These are phyloP conservation scores for Erythrolamprus reginae DNA, from an alignment of 2,113 vertebrate genomes.

Conservation along the genomic window DNA sequence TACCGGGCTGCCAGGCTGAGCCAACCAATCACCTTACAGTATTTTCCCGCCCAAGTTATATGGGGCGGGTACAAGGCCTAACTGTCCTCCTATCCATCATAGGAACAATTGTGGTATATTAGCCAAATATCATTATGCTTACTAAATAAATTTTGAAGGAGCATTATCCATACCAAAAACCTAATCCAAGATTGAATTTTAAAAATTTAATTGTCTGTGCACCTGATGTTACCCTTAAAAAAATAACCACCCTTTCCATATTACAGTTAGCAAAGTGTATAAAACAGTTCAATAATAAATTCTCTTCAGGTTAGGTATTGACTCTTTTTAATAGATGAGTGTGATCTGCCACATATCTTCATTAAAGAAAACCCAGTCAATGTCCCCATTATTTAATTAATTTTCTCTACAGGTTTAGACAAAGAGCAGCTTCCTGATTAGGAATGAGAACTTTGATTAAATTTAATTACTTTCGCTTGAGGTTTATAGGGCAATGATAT, in stretches of 20 bases:
- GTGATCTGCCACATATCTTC: constrained; percentile 10
- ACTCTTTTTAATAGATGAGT: not conserved
- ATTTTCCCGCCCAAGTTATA: no score
- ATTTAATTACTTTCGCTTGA: constrained; percentile 36
- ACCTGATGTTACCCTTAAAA: not conserved
- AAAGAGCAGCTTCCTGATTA: constrained; percentile 7
- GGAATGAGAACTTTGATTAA: constrained; percentile 18
- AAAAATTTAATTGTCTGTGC: not conserved
- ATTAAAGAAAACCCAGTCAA: not conserved
- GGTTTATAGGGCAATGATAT: constrained; percentile 6
- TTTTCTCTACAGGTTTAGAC: constrained; percentile 39
- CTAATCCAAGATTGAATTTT: not conserved
- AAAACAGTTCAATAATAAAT: not conserved
- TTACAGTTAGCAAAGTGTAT: not conserved
- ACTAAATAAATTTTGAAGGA: not conserved
- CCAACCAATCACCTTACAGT: no score
- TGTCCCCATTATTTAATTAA: constrained; percentile 33
- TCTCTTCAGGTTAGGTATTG: not conserved
- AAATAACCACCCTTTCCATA: no score
- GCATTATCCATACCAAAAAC: not conserved
- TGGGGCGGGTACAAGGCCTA: no score
- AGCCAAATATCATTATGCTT: not conserved
- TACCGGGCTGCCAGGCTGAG: no score
- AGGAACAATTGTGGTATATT: not conserved
- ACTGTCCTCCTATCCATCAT: no score